These are phyloP conservation scores for Phrynocephalus forsythii DNA, from an alignment of 2,797 vertebrate genomes.

Conservation along the genomic window DNA sequence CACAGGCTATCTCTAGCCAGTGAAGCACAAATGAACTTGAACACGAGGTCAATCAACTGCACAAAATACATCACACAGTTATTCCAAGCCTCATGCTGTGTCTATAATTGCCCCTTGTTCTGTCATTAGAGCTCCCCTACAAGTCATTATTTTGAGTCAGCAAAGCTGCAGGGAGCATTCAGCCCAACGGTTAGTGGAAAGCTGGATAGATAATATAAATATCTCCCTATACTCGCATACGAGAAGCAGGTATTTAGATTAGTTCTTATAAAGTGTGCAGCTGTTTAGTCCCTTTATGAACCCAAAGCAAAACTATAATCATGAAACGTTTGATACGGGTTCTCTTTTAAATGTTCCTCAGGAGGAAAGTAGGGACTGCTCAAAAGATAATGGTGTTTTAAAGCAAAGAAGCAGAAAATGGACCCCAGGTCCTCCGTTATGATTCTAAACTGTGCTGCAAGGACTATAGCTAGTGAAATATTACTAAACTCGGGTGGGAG, in stretches of 20 bases:
- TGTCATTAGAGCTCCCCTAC: conserved; percentile 77
- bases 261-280: conserved; percentile 61
- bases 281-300: conserved; percentile 61
- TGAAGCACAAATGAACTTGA: conserved; percentile 76
- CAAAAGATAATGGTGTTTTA: conserved; percentile 18
- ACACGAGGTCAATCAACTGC: conserved; percentile 79
- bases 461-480: conserved; percentile 12
- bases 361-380: conserved; percentile 26
- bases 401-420: conserved; percentile 29
- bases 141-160: conserved; percentile 82
- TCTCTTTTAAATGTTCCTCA: conserved; percentile 43
- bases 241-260: conserved; percentile 70
- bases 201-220: conserved; percentile 74
- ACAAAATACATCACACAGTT: conserved; percentile 76
- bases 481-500: neutral
- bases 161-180: conserved; percentile 77
- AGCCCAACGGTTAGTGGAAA: conserved; percentile 67
- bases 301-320: conserved; percentile 57
- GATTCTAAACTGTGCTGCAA: conserved; percentile 41
- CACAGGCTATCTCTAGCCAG: conserved; percentile 70
- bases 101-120: conserved; percentile 83
- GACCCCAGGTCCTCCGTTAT: neutral
- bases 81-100: conserved; percentile 74
- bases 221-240: conserved; percentile 63
- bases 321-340: conserved; percentile 53